phyloP scores from a whole-genome alignment of 2,113 vertebrate genomes.

The Lonchura striata region DNA sequence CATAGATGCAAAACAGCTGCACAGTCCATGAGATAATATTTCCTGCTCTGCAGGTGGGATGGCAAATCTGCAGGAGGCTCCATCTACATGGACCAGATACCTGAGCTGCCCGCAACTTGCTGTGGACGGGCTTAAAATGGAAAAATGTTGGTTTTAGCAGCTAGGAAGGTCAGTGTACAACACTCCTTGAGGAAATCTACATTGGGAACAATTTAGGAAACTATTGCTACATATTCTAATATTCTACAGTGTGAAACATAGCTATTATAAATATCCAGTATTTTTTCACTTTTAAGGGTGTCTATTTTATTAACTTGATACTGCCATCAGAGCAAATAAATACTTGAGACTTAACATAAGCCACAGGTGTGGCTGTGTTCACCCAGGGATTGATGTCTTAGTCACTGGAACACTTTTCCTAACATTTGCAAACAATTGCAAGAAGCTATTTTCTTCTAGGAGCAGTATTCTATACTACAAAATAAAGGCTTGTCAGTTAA shows the following conservation, averaged over 20 bases:
- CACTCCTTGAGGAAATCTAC: background rate
- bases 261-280: background rate
- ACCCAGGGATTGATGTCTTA: background rate
- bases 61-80: background rate
- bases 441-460: background rate
- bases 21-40: background rate
- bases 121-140: fast-evolving
- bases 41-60: background rate
- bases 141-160: background rate
- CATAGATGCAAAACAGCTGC: background rate
- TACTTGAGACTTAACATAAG: background rate
- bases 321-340: background rate
- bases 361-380: background rate
- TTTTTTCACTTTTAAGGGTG: background rate
- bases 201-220: background rate
- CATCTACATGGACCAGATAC: fast-evolving
- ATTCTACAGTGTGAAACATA: fast-evolving
- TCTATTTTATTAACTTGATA: background rate
- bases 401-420: background rate
- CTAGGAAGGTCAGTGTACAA: background rate
- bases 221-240: background rate
- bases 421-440: background rate
- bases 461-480: background rate
- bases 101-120: background rate
- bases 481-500: background rate